Conservation (phyloP, 2,113 vertebrate species). For the Sturnira hondurensis region DNA sequence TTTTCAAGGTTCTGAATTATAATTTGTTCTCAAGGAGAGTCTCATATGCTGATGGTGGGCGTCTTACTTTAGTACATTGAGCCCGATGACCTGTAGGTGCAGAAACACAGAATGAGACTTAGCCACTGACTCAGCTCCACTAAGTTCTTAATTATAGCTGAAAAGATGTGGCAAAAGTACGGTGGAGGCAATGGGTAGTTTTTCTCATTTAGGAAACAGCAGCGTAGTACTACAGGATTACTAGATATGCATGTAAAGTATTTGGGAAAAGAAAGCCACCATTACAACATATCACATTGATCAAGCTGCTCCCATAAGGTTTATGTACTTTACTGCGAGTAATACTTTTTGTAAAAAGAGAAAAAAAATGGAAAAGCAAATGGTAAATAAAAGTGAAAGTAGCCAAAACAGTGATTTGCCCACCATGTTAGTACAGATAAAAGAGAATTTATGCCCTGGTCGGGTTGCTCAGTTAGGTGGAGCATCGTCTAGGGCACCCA, state of each 20-base stretch:
- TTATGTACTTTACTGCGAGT: not conserved
- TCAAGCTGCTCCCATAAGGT: not conserved
- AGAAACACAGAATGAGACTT: not conserved
- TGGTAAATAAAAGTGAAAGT: not conserved
- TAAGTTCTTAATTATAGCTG: not conserved
- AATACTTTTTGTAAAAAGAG: not conserved
- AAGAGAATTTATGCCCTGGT: too few species aligned
- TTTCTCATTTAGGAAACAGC: not conserved
- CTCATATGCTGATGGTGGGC: not conserved
- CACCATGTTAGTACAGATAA: not conserved
- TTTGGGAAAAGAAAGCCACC: not conserved
- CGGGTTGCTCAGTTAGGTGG: too few species aligned
- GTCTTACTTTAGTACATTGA: not conserved
- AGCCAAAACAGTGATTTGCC: not conserved
- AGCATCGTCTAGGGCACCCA: too few species aligned
- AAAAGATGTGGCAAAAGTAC: not conserved
- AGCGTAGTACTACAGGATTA: not conserved
- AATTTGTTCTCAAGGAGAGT: not conserved
- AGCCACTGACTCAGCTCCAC: not conserved
- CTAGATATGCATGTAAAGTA: not conserved
- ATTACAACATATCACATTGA: not conserved
- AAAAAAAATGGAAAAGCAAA: not conserved
- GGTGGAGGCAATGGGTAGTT: not conserved
- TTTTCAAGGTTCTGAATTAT: not conserved
- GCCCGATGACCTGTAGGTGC: not conserved